phyloP scores from a whole-genome alignment of 2,113 vertebrate species.

The Megaceryle torquata region DNA sequence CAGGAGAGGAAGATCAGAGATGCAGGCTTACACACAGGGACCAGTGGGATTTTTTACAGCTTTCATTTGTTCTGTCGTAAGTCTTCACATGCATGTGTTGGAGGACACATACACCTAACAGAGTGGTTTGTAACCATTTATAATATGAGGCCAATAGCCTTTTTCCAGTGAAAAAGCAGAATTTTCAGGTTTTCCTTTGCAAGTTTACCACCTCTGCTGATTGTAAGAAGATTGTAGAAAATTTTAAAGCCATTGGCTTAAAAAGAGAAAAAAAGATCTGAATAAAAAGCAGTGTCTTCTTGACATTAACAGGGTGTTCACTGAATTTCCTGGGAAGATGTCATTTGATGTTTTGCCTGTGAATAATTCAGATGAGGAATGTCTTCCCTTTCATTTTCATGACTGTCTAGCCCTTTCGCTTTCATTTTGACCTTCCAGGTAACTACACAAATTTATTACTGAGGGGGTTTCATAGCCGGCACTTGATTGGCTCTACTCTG shows the following conservation, averaged over 20 bases:
- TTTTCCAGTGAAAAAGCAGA: background rate
- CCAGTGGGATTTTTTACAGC: background rate
- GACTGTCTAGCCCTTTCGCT: background rate
- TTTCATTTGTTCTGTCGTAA: background rate
- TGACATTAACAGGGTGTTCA: background rate
- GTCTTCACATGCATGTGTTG: background rate
- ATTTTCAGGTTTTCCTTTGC: background rate
- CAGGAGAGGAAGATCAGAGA: background rate
- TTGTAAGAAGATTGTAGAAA: background rate
- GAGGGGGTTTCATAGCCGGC: background rate
- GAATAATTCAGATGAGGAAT: background rate
- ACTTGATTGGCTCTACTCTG: background rate
- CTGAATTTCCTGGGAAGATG: background rate
- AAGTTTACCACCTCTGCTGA: background rate
- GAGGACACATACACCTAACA: background rate
- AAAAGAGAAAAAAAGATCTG: background rate
- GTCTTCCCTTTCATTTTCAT: background rate
- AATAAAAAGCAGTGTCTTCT: background rate
- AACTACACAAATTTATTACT: background rate
- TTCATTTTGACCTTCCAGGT: slow-evolving; percentile 2
- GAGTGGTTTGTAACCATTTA: background rate
- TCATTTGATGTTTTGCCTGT: background rate
- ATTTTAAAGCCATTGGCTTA: background rate
- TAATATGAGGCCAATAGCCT: background rate
- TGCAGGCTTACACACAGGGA: background rate